Conservation (phyloP, 2,113 vertebrate species). For the human (Homo sapiens) region DNA sequence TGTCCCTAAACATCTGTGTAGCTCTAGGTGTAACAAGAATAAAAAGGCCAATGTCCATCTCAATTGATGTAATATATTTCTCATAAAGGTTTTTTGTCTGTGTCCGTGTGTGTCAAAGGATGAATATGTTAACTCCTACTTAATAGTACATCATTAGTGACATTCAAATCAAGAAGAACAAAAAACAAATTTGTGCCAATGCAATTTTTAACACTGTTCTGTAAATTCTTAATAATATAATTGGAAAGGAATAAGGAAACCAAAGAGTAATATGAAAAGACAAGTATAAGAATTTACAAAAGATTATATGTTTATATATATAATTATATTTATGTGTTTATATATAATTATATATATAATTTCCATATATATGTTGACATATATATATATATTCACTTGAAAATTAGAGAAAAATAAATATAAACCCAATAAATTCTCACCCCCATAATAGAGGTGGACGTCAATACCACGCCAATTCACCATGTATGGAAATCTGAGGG, state of each 20-base stretch:
- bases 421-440: not conserved
- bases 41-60: not conserved
- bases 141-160: not conserved
- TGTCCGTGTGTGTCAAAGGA: not conserved
- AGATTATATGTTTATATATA: not conserved
- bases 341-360: no score
- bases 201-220: not conserved
- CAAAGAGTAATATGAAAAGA: not conserved
- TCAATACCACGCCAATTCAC: not conserved
- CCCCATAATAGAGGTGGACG: not conserved
- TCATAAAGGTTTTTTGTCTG: not conserved
- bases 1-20: not conserved
- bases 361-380: no score
- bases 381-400: not conserved
- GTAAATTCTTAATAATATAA: not conserved
- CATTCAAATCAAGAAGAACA: not conserved
- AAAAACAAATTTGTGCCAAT: not conserved
- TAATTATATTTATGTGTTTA: no score
- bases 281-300: not conserved
- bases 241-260: not conserved
- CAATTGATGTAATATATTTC: not conserved
- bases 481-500: not conserved
- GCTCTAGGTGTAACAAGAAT: not conserved
- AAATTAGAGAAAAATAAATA: not conserved
- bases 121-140: not conserved